Base-by-base conservation (phyloP, 2,113 vertebrate genomes). In the Rostratula benghalensis region DNA sequence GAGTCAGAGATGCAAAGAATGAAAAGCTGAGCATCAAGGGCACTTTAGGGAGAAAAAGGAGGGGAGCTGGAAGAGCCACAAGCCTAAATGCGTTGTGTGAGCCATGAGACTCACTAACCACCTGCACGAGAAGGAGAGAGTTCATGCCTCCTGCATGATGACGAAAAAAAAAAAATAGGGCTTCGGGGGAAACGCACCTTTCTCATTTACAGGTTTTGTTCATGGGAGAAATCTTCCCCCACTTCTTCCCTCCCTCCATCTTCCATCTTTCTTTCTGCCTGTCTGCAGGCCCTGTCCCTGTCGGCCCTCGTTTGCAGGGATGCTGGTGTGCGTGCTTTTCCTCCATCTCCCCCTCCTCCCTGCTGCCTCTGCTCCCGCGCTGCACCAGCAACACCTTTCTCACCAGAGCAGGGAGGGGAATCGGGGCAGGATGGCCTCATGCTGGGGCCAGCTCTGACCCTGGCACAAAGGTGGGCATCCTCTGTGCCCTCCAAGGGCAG, bases 11-110 rank as follows among this genome's bases (percentile, higher is more conserved):
- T 1, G 1, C 81, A 68, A 89, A 77, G 74, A 91, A 94, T 86
- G 91, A 93, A 96, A 96, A 93, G 90, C 95, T 91, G 92, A 91
- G 90, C 28, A 48, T 78, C 59, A 93, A 95, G 83, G 91, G 73
- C 56, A 95, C 93, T 95, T 93, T 73, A 89, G 89, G 88, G 93
- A 95, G 76, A 75, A 89, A 95, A 91, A 82, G 75, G 48, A 93
- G 77, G 51, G 78, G 88, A 94, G 89, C 57, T 92, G 1, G 27
- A 96, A 73, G 75, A 95, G 78, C 67, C 94, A 94, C 67, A 79
- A 95, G 87, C 81, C 41, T 84, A 86, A 96, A 95, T 94, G 86
- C 85, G 95, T 74, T 91, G 77, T 91, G 78, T 71, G 90, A 97
- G 70, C 51, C 35, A 17, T 33, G 50, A 74, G 91, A 81, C 27